These are phyloP conservation scores for Ceratina calcarata DNA, from an alignment of 1,140 invertebrate genomes.

Conservation along the genomic window DNA sequence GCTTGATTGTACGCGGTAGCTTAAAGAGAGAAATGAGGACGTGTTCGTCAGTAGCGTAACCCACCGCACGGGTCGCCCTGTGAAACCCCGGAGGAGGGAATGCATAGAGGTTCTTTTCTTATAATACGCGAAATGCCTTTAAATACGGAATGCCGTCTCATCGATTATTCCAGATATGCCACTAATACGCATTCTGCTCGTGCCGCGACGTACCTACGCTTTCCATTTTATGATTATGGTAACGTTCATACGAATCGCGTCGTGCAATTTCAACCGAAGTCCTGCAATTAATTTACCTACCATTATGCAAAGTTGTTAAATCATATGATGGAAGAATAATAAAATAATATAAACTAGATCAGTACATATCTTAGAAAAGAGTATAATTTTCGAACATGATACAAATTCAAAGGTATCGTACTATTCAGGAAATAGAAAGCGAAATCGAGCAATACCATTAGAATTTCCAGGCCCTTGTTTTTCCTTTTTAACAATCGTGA, in stretches of 20 bases:
- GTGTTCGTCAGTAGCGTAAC: not conserved
- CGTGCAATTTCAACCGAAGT: too few relatives aligned
- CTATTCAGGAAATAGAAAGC: conserved; percentile 21
- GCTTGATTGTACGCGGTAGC: conserved; percentile 52
- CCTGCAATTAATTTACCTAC: too few relatives aligned
- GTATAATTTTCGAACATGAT: conserved; percentile 26
- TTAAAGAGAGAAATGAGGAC: conserved; percentile 50
- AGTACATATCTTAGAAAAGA: too few relatives aligned
- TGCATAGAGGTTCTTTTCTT: conserved; percentile 39
- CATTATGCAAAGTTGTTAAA: too few relatives aligned
- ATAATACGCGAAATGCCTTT: conserved; percentile 63
- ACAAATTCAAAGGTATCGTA: conserved; percentile 9
- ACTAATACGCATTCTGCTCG: conserved; percentile 59
- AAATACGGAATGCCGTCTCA: conserved; percentile 53
- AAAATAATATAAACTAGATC: too few relatives aligned
- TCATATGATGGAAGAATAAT: too few relatives aligned
- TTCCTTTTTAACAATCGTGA: not conserved
- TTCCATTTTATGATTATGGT: conserved; percentile 45
- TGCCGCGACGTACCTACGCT: not conserved
- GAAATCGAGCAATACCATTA: conserved; percentile 36
- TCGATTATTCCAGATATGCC: conserved; percentile 63
- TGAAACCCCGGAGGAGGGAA: conserved; percentile 33
- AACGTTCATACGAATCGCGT: conserved; percentile 12
- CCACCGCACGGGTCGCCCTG: conserved; percentile 41
- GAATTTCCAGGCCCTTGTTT: conserved; percentile 28